Conservation (phyloP, 1,140 invertebrate genomes). For the Drosophila saltans region DNA sequence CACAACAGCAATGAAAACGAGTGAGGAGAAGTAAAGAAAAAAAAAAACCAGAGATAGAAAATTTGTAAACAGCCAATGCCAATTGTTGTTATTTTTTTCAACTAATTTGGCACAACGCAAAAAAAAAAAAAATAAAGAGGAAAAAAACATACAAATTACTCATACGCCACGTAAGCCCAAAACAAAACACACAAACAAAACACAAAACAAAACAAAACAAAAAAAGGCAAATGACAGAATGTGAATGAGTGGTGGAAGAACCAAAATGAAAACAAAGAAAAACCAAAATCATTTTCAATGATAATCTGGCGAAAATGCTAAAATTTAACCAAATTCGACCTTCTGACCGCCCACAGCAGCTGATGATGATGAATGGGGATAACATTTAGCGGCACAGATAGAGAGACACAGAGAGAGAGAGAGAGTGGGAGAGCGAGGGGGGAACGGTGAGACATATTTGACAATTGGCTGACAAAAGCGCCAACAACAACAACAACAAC, state of each 20-base stretch:
- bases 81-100: conserved; percentile 41
- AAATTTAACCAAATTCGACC: conserved; percentile 35
- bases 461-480: conserved; percentile 55
- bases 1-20: neutral
- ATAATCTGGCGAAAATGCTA: conserved; percentile 35
- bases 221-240: conserved; percentile 9
- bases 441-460: conserved; percentile 36
- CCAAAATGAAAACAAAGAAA: conserved; percentile 24
- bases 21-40: neutral
- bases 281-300: conserved; percentile 30
- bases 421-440: neutral
- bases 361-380: conserved; percentile 26
- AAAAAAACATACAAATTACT: conserved; percentile 60
- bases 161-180: conserved; percentile 62
- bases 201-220: conserved; percentile 20
- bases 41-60: neutral
- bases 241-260: neutral
- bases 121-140: conserved; percentile 52
- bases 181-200: conserved; percentile 24
- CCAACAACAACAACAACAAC: conserved; percentile 33
- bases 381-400: conserved; percentile 14
- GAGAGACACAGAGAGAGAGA: neutral
- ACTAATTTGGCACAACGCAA: conserved; percentile 53
- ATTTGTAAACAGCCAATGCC: conserved; percentile 12
- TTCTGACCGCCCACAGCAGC: conserved; percentile 50